Conservation (phyloP, 2,113 vertebrate genomes). For the Isichthys henryi region DNA sequence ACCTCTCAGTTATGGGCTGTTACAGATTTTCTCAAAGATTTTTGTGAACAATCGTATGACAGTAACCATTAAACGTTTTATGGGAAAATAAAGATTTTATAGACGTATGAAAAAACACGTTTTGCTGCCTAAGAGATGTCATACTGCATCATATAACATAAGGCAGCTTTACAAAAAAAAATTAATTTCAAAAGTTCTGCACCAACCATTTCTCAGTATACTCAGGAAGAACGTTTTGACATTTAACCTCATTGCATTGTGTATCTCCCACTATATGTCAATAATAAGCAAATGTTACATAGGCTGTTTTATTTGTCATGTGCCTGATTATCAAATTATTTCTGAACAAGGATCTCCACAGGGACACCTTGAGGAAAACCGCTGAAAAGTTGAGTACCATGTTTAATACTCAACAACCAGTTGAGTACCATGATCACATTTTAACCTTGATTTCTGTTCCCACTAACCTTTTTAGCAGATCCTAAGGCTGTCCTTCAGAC, state of each 20-base stretch:
- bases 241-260: not conserved
- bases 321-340: not conserved
- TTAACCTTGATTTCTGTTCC: not conserved
- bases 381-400: not conserved
- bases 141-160: not conserved
- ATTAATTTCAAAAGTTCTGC: not conserved
- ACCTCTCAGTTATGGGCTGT: not conserved
- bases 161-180: not conserved
- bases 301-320: not conserved
- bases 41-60: not conserved
- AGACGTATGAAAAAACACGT: not conserved
- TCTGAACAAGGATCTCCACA: not conserved
- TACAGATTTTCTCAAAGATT: not conserved
- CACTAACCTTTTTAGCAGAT: not conserved
- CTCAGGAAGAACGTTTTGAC: not conserved
- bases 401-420: not conserved
- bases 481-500: not conserved
- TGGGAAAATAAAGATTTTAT: not conserved
- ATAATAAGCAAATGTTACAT: not conserved
- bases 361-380: not conserved
- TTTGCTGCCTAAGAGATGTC: not conserved
- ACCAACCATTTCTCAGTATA: not conserved
- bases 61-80: not conserved
- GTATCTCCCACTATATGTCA: not conserved
- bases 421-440: not conserved